Base-by-base conservation (phyloP, 1,140 invertebrate species). In the Hyles euphorbiae region DNA sequence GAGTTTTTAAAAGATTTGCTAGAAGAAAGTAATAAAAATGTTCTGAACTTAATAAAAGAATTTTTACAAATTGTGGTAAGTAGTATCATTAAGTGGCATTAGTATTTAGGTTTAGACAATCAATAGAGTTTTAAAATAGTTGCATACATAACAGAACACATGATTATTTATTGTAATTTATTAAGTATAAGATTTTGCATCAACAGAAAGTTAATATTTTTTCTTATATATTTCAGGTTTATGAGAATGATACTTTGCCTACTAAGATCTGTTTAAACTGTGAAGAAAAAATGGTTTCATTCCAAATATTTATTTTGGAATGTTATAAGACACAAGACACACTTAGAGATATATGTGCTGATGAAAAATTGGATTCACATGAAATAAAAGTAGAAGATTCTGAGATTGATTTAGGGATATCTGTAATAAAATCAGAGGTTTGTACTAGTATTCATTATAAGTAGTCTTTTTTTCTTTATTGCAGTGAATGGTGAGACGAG, bases 251-350 rank as follows among this genome's bases (percentile, higher is more conserved):
- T 54, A 65, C 66, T 48, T 65, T 87, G 58, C 81, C 85, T 36
- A 83, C 82, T 51, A 84, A 78, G 63, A 78, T 87, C 33, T 87
- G 85, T 62, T 56, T 84, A n/a, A 83, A 80, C 40, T 88, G 85
- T 74, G 83, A 88, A 70, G 85, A 86, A 58, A 86, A 75, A 74
- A 73, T 88, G 58, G 59, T 83, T 5, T 77, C 81, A 22, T 85
- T 88, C 64, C 79, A 85, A 72, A 58, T 87, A 32, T 88, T 85
- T 80, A 67, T 88, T 47, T 68, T 85, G 53, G 82, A 88, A 65
- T 88, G 85, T 56, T 75, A 73, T 54, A 83, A 85, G 72, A 73
- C 75, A 8, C 85, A 88, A 65, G 83, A 85, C 9, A 72, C 71
- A 51, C 66, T 88, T 48, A 76, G 75, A 62, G 75, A 68, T 59